Percentiles rank a stretch among this genome's conserved stretches.
These are phyloP conservation scores for Lycocerus yunnanus DNA, from an alignment of 2,888 invertebrate species.

Conservation along the genomic window DNA sequence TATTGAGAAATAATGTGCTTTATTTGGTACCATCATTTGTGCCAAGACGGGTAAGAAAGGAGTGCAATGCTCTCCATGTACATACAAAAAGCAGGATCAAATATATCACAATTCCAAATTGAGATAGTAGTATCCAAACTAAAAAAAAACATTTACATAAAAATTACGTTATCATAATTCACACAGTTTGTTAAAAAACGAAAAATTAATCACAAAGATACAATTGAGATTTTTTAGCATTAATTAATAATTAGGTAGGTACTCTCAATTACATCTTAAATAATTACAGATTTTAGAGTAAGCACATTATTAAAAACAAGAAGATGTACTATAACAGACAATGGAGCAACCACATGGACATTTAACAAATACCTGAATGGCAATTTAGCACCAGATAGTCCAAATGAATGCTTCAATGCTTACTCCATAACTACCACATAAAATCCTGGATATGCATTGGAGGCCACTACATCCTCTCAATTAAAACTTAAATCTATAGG, in stretches of 20 bases:
- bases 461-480: conserved; percentile 35
- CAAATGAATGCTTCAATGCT: conserved; percentile 31
- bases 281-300: conserved; percentile 30
- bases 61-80: conserved; percentile 40
- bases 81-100: conserved; percentile 38
- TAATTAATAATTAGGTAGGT: conserved; percentile 16
- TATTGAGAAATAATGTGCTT: conserved; percentile 34
- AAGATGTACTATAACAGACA: background rate
- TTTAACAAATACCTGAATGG: conserved; percentile 24
- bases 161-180: conserved; percentile 3
- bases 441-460: conserved; percentile 33
- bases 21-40: conserved; percentile 46
- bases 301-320: conserved; percentile 22
- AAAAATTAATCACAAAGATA: conserved; percentile 26
- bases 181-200: conserved; percentile 15
- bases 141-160: conserved; percentile 16
- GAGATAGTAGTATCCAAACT: conserved; percentile 34
- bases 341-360: conserved; percentile 27
- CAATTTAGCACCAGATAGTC: conserved; percentile 33
- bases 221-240: conserved; percentile 29
- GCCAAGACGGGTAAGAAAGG: conserved; percentile 49
- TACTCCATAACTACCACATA: conserved; percentile 32
- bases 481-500: conserved; percentile 40
- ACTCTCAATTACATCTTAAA: conserved; percentile 23
- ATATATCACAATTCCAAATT: conserved; percentile 44